A percentile compares a stretch with the other conserved stretches of the same genome.
Conservation (phyloP, 2,888 invertebrate species). For the Coleophora flavipennella region DNA sequence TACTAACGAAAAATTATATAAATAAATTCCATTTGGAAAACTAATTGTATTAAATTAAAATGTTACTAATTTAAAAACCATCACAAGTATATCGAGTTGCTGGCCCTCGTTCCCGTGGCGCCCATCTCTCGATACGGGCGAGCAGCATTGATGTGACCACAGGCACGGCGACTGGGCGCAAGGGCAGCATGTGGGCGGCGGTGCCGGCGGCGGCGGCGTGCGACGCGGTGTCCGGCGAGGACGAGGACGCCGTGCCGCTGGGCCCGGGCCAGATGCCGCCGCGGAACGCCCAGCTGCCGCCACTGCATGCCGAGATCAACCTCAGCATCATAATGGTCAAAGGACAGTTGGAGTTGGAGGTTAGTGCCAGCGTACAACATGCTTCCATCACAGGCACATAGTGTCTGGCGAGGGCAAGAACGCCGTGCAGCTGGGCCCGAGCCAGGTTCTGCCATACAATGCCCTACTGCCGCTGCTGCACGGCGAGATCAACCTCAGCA, state of each 20-base stretch:
- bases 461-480: conserved; percentile 77
- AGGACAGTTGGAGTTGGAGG: conserved; percentile 92
- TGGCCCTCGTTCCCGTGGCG: too few species aligned
- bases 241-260: conserved; percentile 72
- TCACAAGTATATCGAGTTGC: too few species aligned
- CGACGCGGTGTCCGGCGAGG: conserved; percentile 42
- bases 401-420: conserved; percentile 46
- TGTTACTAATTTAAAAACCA: too few species aligned
- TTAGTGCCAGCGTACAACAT: conserved; percentile 23
- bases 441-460: conserved; percentile 85
- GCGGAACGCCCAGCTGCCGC: conserved; percentile 78
- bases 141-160: conserved; percentile 32
- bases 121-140: conserved; percentile 17
- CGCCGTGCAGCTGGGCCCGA: conserved; percentile 80
- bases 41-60: too few species aligned
- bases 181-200: conserved; percentile 72
- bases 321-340: conserved; percentile 92
- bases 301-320: conserved; percentile 86
- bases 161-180: conserved; percentile 70
- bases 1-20: too few species aligned
- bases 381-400: not conserved
- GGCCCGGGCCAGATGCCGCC: conserved; percentile 89
- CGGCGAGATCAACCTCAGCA: conserved; percentile 89
- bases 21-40: too few species aligned
- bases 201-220: conserved; percentile 58